These are phyloP conservation scores for Lindbergichthys nudifrons DNA, from an alignment of 2,797 vertebrate genomes.

Conservation along the genomic window DNA sequence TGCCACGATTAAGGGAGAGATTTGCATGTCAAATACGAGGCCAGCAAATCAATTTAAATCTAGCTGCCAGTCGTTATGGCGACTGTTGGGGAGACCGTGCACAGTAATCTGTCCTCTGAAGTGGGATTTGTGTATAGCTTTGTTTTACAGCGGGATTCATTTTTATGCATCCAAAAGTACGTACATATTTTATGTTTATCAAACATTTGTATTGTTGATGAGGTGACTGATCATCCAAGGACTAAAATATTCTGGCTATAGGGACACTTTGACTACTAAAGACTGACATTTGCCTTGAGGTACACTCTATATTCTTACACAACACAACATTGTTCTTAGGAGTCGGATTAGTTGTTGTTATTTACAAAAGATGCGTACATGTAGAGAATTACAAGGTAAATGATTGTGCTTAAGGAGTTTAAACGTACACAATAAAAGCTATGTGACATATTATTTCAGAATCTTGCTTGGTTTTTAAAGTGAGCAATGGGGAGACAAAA, in stretches of 20 bases:
- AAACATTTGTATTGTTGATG: background rate
- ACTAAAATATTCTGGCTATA: background rate
- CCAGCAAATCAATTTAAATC: slow-evolving; percentile 74
- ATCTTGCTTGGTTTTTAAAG: no score
- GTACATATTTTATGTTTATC: background rate
- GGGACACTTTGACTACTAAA: background rate
- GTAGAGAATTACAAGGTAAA: no score
- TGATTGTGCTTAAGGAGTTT: no score
- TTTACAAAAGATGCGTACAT: background rate
- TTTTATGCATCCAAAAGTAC: slow-evolving; percentile 2
- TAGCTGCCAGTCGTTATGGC: slow-evolving; percentile 53
- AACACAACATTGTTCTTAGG: background rate
- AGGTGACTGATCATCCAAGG: background rate
- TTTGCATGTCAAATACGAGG: slow-evolving; percentile 78
- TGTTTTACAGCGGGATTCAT: slow-evolving; percentile 9
- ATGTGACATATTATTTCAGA: no score
- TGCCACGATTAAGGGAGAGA: slow-evolving; percentile 74
- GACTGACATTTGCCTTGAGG: background rate
- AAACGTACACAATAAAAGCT: no score
- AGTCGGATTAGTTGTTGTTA: background rate
- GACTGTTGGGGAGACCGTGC: slow-evolving; percentile 25
- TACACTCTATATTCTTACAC: slow-evolving; percentile 8
- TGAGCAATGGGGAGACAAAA: no score
- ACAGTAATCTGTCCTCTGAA: slow-evolving; percentile 32
- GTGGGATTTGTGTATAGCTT: slow-evolving; percentile 2